Evolutionary conservation across 2,113 vertebrate genomes (phyloP).

Genomic region (Crotalus tigris): DNA sequence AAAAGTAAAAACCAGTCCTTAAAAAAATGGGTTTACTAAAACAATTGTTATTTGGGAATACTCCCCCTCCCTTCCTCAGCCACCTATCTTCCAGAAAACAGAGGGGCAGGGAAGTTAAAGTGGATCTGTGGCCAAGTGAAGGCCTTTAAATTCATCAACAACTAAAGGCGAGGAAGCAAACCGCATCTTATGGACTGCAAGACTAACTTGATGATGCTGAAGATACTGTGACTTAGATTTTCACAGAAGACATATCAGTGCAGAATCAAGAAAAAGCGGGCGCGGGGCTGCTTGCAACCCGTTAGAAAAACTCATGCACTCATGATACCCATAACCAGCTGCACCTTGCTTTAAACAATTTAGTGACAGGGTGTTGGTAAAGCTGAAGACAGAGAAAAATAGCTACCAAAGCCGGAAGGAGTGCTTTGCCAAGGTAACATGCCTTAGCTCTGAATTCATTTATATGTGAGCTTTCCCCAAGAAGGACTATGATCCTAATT

Average conservation of each 20-base stretch:
- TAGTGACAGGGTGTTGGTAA: conserved; percentile 51
- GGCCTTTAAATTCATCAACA: conserved; percentile 48
- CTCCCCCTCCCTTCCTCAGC: conserved; percentile 48
- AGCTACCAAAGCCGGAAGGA: conserved; percentile 47
- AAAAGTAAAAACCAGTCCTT: conserved; percentile 83
- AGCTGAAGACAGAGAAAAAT: conserved; percentile 51
- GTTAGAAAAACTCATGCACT: conserved; percentile 46
- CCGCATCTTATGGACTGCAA: conserved; percentile 57
- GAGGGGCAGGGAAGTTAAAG: conserved; percentile 22
- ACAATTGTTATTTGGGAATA: conserved; percentile 70
- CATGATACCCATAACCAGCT: conserved; percentile 59
- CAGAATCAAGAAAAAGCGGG: conserved; percentile 64
- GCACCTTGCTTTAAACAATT: conserved; percentile 44
- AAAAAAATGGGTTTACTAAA: conserved; percentile 82
- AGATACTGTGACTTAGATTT: conserved; percentile 63
- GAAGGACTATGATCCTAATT: conserved; percentile 41
- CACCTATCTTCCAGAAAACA: conserved; percentile 63
- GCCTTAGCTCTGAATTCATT: conserved; percentile 38
- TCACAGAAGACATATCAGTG: conserved; percentile 62
- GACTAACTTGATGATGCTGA: conserved; percentile 66
- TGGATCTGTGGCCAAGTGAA: conserved; percentile 53
- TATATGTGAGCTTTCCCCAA: conserved; percentile 38
- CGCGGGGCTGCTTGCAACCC: conserved; percentile 58
- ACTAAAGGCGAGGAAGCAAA: conserved; percentile 54
- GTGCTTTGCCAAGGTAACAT: conserved; percentile 55